Conservation (phyloP, 1,140 invertebrate species). For the Zaprionus inermis region DNA sequence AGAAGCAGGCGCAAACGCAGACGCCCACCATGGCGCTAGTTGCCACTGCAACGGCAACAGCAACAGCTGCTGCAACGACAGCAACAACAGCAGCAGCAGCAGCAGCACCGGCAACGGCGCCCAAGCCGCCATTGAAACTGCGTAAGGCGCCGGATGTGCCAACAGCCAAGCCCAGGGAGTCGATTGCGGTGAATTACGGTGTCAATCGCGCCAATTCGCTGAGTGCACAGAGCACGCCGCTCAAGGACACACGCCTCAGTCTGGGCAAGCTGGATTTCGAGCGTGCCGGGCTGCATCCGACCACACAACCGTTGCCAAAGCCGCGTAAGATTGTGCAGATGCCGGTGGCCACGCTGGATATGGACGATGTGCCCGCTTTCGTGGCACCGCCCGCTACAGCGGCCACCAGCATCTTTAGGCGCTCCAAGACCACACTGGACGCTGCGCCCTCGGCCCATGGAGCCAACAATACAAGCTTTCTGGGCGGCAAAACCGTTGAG, state of each 20-base stretch:
- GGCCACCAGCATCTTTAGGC: conserved; percentile 65
- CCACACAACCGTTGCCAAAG: conserved; percentile 68
- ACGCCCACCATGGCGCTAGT: conserved; percentile 66
- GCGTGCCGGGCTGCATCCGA: conserved; percentile 64
- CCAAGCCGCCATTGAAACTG: conserved; percentile 72
- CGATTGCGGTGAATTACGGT: conserved; percentile 45
- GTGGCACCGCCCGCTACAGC: conserved; percentile 39
- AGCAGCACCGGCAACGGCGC: conserved; percentile 43
- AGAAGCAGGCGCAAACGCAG: conserved; percentile 78
- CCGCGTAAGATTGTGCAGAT: conserved; percentile 77
- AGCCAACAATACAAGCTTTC: conserved; percentile 24
- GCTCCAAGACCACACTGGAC: conserved; percentile 79
- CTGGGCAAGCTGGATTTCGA: conserved; percentile 76
- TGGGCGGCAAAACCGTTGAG: conserved; percentile 74
- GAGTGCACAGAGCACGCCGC: conserved; percentile 52
- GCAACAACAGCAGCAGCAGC: conserved; percentile 3
- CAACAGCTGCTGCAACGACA: conserved; percentile 13
- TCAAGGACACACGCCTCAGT: conserved; percentile 77
- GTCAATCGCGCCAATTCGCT: conserved; percentile 78
- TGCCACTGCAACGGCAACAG: conserved; percentile 32
- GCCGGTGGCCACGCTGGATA: conserved; percentile 75
- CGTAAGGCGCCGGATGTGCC: conserved; percentile 81
- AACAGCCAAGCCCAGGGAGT: conserved; percentile 68
- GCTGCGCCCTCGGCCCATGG: conserved; percentile 37
- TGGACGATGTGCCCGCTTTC: conserved; percentile 60